Percentiles rank a stretch among this genome's conserved stretches.
Conservation (phyloP, 2,888 invertebrate species). For the Sympetrum striolatum region DNA sequence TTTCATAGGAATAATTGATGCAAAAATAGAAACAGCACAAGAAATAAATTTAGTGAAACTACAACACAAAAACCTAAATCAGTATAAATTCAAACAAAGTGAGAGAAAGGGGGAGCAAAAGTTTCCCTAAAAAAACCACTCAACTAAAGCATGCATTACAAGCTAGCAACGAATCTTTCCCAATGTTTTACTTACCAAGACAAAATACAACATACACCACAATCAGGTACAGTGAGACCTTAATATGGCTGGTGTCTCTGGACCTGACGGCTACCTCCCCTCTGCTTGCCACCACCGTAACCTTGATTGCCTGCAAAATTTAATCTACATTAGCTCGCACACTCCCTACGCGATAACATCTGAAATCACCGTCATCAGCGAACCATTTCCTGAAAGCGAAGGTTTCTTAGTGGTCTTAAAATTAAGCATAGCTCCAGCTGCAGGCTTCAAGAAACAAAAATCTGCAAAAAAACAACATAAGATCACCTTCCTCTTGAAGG, state of each 20-base stretch:
- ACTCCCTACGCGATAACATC: constrained; percentile 45
- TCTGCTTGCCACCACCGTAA: constrained; percentile 82
- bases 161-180: constrained; percentile 40
- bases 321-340: constrained; percentile 52
- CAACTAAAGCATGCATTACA: constrained; percentile 43
- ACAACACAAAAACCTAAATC: constrained; percentile 44
- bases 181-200: constrained; percentile 50
- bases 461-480: neutral
- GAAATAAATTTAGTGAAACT: constrained; percentile 44
- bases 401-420: neutral
- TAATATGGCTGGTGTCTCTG: constrained; percentile 91
- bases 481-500: constrained; percentile 44
- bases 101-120: constrained; percentile 43
- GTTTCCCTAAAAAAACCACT: constrained; percentile 31
- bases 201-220: constrained; percentile 45
- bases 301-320: constrained; percentile 55
- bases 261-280: constrained; percentile 71
- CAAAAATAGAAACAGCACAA: constrained; percentile 43
- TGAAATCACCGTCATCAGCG: constrained; percentile 9
- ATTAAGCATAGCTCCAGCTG: neutral
- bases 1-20: constrained; percentile 42
- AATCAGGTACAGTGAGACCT: constrained; percentile 45
- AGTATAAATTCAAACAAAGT: constrained; percentile 42
- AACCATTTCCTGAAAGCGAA: constrained; percentile 18
- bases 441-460: neutral